Conservation (phyloP, 2,797 vertebrate species). For the Poecile montanus region DNA sequence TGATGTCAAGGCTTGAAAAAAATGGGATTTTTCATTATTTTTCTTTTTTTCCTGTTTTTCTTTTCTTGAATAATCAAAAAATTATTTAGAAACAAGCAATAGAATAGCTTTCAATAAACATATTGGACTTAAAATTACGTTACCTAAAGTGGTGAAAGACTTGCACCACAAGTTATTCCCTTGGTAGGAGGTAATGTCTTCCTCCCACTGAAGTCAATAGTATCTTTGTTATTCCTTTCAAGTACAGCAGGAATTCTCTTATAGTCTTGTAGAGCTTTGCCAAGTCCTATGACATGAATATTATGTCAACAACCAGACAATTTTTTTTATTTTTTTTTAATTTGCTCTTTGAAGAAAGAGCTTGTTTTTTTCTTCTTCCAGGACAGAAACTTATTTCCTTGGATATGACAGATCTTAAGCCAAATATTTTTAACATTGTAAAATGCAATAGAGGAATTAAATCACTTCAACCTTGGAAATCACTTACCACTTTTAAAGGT, state of each 20-base stretch:
- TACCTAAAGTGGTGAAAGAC: not conserved
- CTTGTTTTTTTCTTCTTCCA: not conserved
- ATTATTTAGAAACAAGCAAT: not conserved
- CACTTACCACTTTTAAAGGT: not conserved
- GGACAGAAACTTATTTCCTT: not conserved
- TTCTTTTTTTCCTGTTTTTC: accelerated
- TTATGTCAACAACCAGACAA: not conserved
- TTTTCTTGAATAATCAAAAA: not conserved
- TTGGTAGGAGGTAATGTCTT: not conserved
- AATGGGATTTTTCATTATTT: not conserved
- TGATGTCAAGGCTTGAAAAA: not conserved
- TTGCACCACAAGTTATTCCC: not conserved
- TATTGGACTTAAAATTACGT: not conserved
- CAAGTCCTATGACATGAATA: not conserved
- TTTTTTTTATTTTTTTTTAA: not conserved
- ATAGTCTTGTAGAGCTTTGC: not conserved
- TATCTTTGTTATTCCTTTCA: not conserved
- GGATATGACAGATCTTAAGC: not conserved
- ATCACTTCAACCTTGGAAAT: not conserved
- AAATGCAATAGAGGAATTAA: not conserved
- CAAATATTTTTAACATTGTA: not conserved
- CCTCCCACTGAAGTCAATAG: not conserved
- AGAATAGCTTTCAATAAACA: not conserved
- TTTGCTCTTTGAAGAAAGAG: not conserved
- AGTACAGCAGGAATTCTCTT: not conserved